Conservation (phyloP, 2,888 invertebrate genomes). For the Sericinus montela region DNA sequence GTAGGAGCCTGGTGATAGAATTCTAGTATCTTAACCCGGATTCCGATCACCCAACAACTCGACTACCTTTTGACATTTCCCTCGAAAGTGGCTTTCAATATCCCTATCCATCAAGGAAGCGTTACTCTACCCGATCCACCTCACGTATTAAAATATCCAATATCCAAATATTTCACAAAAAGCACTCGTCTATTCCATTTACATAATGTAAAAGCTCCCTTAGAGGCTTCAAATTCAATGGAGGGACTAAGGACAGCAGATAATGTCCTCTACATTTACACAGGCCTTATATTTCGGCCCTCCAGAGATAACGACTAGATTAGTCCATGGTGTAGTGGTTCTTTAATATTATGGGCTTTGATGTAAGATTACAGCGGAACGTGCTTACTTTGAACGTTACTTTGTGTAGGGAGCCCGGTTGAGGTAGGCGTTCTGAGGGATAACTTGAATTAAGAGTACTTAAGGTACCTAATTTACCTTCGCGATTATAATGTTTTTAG, state of each 20-base stretch:
- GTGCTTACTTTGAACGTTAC: slow-evolving; percentile 11
- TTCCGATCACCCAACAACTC: too few species aligned
- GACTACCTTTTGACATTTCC: too few species aligned
- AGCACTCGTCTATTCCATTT: slow-evolving; percentile 29
- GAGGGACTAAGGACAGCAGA: slow-evolving; percentile 43
- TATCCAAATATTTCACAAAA: slow-evolving; percentile 31
- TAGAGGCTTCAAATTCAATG: slow-evolving; percentile 29
- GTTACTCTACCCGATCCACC: background rate
- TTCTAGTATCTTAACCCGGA: too few species aligned
- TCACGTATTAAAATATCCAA: slow-evolving; percentile 29
- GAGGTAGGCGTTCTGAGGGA: slow-evolving; percentile 1
- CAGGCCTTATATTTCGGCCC: slow-evolving; percentile 31
- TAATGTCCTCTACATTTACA: slow-evolving; percentile 51
- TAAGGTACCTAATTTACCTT: slow-evolving; percentile 11
- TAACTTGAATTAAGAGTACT: background rate
- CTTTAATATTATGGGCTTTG: slow-evolving; percentile 27
- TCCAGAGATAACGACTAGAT: slow-evolving; percentile 28
- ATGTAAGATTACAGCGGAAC: slow-evolving; percentile 24
- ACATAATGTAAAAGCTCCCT: slow-evolving; percentile 31
- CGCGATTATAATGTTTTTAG: slow-evolving; percentile 1
- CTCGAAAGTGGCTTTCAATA: slow-evolving; percentile 7
- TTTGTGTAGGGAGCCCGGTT: background rate
- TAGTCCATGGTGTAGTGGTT: slow-evolving; percentile 26
- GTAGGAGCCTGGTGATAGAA: too few species aligned
- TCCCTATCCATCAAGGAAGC: background rate